A percentile compares a stretch with the other conserved stretches of the same genome.
These are phyloP conservation scores for Carassius gibelio DNA, from an alignment of 2,113 vertebrate genomes.

Conservation along the genomic window DNA sequence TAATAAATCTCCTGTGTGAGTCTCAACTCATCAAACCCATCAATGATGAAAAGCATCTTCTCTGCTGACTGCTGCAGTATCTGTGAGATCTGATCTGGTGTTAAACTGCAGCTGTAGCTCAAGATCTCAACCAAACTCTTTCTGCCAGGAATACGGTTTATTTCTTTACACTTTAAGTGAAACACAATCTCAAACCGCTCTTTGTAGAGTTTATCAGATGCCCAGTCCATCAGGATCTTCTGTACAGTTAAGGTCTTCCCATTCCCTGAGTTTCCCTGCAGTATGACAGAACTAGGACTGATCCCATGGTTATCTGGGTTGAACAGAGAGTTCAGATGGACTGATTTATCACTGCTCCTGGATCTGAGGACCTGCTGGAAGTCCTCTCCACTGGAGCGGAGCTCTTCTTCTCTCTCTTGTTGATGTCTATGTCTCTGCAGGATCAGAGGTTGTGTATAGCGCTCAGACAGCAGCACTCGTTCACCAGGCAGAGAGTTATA, in stretches of 20 bases:
- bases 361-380: background rate
- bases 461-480: slow-evolving; percentile 34
- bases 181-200: slow-evolving; percentile 66
- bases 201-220: background rate
- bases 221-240: slow-evolving; percentile 60
- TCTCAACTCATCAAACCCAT: slow-evolving; percentile 69
- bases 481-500: slow-evolving; percentile 47
- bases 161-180: slow-evolving; percentile 69
- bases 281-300: slow-evolving; percentile 61
- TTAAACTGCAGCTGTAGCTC: slow-evolving; percentile 45
- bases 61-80: slow-evolving; percentile 54
- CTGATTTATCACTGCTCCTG: background rate
- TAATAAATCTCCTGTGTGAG: background rate
- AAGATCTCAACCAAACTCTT: slow-evolving; percentile 61
- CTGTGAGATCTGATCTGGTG: background rate
- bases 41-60: slow-evolving; percentile 67
- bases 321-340: slow-evolving; percentile 28
- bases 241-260: slow-evolving; percentile 70
- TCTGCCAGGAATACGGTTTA: background rate
- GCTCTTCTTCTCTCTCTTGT: slow-evolving; percentile 41
- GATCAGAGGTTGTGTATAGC: slow-evolving; percentile 46
- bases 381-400: slow-evolving; percentile 9
- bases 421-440: slow-evolving; percentile 4
- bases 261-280: slow-evolving; percentile 70
- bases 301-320: background rate